Percentiles rank a stretch among this genome's conserved stretches.
Evolutionary conservation across 1,140 invertebrate species (phyloP).

Genomic region (Gerris buenoi): DNA sequence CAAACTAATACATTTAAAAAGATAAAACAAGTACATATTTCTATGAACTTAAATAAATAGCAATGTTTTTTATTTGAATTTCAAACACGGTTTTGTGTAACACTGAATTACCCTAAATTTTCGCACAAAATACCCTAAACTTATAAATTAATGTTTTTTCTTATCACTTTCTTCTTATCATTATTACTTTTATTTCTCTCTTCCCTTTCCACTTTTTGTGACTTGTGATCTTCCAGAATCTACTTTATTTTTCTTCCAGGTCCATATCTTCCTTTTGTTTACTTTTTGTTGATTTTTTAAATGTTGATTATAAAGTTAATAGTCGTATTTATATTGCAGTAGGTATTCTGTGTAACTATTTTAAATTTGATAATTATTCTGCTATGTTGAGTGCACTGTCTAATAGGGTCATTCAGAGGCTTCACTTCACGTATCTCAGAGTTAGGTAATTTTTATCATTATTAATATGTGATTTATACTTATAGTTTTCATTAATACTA

Average conservation of each 20-base stretch:
- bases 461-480: neutral
- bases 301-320: neutral
- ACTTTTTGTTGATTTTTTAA: neutral
- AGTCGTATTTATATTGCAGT: neutral
- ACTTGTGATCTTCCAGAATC: neutral
- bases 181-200: neutral
- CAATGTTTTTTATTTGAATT: too few species aligned
- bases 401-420: neutral
- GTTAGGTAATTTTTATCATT: neutral
- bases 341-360: neutral
- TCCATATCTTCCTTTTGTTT: neutral
- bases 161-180: neutral
- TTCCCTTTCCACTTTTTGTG: neutral
- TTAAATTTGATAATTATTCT: neutral
- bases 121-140: neutral
- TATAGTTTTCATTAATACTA: neutral
- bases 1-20: too few species aligned
- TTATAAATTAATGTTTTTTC: neutral
- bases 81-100: too few species aligned
- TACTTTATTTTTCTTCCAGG: neutral
- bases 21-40: too few species aligned
- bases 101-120: neutral
- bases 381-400: neutral
- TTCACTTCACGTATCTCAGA: neutral
- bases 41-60: too few species aligned